phyloP scores from a whole-genome alignment of 2,888 invertebrate species.

The Lepetodrilus schrolli region DNA sequence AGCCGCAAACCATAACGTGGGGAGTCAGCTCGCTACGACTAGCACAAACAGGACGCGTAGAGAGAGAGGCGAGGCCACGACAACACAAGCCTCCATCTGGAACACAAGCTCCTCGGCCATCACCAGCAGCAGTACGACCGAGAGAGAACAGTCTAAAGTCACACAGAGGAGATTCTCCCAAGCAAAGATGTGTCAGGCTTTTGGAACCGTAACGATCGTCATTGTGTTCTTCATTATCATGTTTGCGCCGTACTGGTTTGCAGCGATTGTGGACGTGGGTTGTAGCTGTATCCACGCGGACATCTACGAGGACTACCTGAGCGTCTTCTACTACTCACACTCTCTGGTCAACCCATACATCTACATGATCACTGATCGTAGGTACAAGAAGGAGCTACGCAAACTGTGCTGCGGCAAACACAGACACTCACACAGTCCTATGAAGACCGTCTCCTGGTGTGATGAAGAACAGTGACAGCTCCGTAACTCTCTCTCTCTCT shows the following conservation, averaged over 20 bases:
- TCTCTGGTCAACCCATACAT: constrained; percentile 59
- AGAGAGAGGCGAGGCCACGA: too few relatives aligned
- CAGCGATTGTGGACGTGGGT: constrained; percentile 45
- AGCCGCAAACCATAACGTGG: constrained; percentile 26
- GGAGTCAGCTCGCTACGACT: constrained; percentile 19
- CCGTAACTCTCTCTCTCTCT: too few relatives aligned
- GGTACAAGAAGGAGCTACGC: constrained; percentile 46
- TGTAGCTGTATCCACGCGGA: constrained; percentile 50
- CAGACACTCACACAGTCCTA: too few relatives aligned
- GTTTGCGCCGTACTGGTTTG: constrained; percentile 56
- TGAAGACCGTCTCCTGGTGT: too few relatives aligned
- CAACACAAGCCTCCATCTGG: too few relatives aligned
- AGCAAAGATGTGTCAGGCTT: constrained; percentile 36
- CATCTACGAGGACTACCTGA: constrained; percentile 54
- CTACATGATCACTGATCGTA: constrained; percentile 55
- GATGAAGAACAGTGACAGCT: too few relatives aligned
- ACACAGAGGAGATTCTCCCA: constrained; percentile 17
- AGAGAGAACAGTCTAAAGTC: not conserved
- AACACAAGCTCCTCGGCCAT: not conserved
- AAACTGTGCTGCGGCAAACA: too few relatives aligned
- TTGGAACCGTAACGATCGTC: constrained; percentile 53
- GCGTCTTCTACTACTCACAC: constrained; percentile 52
- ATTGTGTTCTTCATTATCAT: constrained; percentile 51
- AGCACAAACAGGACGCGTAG: not conserved
- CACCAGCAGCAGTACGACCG: not conserved